A percentile compares a stretch with the other conserved stretches of the same genome.
Conservation (phyloP, 2,888 invertebrate genomes). For the Scaptomyza reducta region DNA sequence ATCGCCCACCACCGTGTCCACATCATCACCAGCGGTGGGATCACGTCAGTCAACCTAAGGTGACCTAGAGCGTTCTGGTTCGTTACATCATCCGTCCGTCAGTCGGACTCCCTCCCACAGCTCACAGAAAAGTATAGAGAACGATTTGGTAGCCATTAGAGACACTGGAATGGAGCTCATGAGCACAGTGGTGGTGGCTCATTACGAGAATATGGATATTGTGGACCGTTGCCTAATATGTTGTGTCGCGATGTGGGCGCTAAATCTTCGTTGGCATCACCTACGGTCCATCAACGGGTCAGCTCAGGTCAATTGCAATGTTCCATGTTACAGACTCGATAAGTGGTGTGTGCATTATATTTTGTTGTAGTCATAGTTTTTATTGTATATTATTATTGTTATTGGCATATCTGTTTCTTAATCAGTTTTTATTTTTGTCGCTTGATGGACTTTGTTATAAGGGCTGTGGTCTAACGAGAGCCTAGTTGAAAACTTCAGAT, state of each 20-base stretch:
- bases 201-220: slow-evolving; percentile 50
- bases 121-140: slow-evolving; percentile 79
- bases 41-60: slow-evolving; percentile 84
- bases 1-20: slow-evolving; percentile 84
- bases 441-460: too few relatives aligned
- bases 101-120: slow-evolving; percentile 84
- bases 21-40: slow-evolving; percentile 85
- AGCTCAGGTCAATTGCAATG: slow-evolving; percentile 85
- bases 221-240: slow-evolving; percentile 72
- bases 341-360: slow-evolving; percentile 80
- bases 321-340: slow-evolving; percentile 84
- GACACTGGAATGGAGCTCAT: slow-evolving; percentile 67
- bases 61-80: slow-evolving; percentile 84
- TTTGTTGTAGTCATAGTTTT: slow-evolving; percentile 26
- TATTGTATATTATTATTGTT: too few relatives aligned
- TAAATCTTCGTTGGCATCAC: slow-evolving; percentile 71
- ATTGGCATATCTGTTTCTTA: too few relatives aligned
- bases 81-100: slow-evolving; percentile 79
- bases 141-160: slow-evolving; percentile 73
- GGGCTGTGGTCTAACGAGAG: too few relatives aligned
- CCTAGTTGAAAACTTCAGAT: too few relatives aligned
- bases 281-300: slow-evolving; percentile 86
- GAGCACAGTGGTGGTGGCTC: slow-evolving; percentile 47
- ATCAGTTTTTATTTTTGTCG: too few relatives aligned
- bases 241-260: slow-evolving; percentile 68